Percentiles rank a stretch among this genome's conserved stretches.
Evolutionary conservation across 2,797 vertebrate species (phyloP).

Genomic region (Erethizon dorsatum): DNA sequence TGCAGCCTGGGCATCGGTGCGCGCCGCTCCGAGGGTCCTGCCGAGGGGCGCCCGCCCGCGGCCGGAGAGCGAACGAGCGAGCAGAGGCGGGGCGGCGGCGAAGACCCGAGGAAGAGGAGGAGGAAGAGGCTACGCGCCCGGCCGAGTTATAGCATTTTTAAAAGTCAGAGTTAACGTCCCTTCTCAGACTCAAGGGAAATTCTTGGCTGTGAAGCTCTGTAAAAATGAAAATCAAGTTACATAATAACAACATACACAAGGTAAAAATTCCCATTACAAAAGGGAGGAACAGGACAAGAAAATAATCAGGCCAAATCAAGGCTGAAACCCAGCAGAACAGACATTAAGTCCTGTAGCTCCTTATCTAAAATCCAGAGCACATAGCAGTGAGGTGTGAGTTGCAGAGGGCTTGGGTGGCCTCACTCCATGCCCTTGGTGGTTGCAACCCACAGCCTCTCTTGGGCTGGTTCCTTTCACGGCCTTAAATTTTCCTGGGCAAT

Average conservation of each 20-base stretch:
- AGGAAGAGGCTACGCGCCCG: background rate
- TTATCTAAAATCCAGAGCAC: background rate
- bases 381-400: background rate
- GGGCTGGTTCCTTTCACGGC: background rate
- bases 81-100: background rate
- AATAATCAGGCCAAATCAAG: background rate
- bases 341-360: background rate
- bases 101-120: background rate
- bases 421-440: background rate
- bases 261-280: background rate
- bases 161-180: background rate
- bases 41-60: slow-evolving; percentile 9
- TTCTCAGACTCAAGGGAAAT: background rate
- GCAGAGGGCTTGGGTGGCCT: background rate
- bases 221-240: background rate
- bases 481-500: background rate
- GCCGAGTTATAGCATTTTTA: background rate
- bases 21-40: slow-evolving; percentile 52
- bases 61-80: background rate
- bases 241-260: background rate
- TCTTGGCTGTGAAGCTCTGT: background rate
- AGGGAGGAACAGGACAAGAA: background rate
- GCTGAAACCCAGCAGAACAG: background rate
- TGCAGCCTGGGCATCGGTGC: slow-evolving; percentile 94
- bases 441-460: background rate